These are phyloP conservation scores for Mormyrus iriodes DNA, from an alignment of 2,113 vertebrate genomes.

Conservation along the genomic window DNA sequence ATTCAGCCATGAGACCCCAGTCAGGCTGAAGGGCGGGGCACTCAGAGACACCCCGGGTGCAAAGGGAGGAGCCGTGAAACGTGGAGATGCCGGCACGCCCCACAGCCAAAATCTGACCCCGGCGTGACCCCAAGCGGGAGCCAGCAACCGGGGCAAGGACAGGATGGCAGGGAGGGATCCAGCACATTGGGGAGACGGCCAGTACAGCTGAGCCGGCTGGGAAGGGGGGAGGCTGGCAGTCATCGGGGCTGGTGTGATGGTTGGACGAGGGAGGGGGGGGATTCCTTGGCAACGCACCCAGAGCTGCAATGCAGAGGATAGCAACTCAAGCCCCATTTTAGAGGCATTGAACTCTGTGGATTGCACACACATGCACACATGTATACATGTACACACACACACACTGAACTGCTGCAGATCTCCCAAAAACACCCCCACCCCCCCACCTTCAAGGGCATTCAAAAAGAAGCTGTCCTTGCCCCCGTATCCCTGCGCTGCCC, in stretches of 20 bases:
- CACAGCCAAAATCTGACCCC: not conserved
- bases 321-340: not conserved
- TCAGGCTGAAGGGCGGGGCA: not conserved
- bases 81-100: no score
- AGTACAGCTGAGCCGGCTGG: not conserved
- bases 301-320: slow-evolving; percentile 20
- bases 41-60: not conserved
- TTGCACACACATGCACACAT: not conserved
- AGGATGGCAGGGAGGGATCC: not conserved
- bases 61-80: not conserved
- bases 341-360: not conserved
- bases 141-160: not conserved
- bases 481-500: not conserved
- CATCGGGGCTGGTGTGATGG: not conserved
- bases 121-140: not conserved
- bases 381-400: no score
- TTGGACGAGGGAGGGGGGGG: no score
- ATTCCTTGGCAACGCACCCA: no score
- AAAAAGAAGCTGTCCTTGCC: not conserved
- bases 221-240: not conserved
- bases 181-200: not conserved
- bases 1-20: not conserved
- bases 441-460: not conserved
- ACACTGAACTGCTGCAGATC: not conserved
- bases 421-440: not conserved